Evolutionary conservation across 2,113 vertebrate species (phyloP).

Genomic region (Leucoraja erinaceus): DNA sequence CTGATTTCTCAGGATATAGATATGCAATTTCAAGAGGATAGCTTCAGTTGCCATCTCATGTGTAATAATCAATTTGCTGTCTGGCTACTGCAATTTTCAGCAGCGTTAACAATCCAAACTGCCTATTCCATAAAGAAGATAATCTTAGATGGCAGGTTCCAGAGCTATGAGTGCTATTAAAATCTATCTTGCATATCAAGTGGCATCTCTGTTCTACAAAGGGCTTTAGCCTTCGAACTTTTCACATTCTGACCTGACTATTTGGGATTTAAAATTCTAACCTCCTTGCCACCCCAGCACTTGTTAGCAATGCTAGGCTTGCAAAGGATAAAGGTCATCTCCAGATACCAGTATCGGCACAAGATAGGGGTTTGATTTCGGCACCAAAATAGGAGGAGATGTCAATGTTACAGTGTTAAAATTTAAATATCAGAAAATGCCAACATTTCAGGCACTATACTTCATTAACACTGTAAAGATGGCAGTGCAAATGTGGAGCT

Average conservation of each 20-base stretch:
- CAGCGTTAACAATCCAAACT: slow-evolving; percentile 28
- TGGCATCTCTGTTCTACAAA: neutral
- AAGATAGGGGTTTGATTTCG: neutral
- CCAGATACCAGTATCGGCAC: neutral
- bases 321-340: neutral
- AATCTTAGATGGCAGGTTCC: slow-evolving; percentile 6
- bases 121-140: neutral
- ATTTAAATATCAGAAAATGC: neutral
- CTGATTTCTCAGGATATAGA: slow-evolving; percentile 26
- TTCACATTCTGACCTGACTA: neutral
- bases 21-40: slow-evolving; percentile 17
- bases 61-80: slow-evolving; percentile 39
- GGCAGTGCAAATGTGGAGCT: neutral
- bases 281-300: neutral
- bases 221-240: neutral
- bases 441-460: no score
- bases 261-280: neutral
- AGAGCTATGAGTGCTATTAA: neutral
- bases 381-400: neutral
- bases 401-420: neutral
- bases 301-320: no score
- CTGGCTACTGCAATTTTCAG: slow-evolving; percentile 23
- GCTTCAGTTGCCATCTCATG: slow-evolving; percentile 28
- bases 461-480: neutral
- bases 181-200: neutral